A percentile compares a stretch with the other conserved stretches of the same genome.
Conservation (phyloP, 2,888 invertebrate species). For the Chydorus sphaericus region DNA sequence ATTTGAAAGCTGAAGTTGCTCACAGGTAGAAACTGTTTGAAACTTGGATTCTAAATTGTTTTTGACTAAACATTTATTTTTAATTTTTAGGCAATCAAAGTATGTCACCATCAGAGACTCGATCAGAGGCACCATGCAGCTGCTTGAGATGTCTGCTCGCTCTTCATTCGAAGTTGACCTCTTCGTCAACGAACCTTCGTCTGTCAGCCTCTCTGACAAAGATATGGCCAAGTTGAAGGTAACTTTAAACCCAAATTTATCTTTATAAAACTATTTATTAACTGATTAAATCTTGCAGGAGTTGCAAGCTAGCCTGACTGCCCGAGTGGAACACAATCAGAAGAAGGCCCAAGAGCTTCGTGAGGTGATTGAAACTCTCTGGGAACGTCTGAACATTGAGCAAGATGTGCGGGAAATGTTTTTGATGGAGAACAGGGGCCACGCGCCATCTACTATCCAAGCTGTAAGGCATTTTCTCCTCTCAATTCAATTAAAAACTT, state of each 20-base stretch:
- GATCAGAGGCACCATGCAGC: neutral
- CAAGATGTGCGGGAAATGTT: neutral
- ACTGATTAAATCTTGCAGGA: neutral
- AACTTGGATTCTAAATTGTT: neutral
- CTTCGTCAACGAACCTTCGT: neutral
- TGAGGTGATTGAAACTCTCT: neutral
- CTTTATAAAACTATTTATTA: neutral
- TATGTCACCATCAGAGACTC: neutral
- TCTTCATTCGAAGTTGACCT: conserved; percentile 6
- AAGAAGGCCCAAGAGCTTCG: conserved; percentile 1
- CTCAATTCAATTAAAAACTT: neutral
- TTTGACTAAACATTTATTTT: neutral
- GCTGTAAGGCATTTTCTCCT: neutral
- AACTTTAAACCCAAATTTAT: neutral
- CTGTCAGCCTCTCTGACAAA: neutral
- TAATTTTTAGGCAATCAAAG: neutral
- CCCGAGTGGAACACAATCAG: conserved; percentile 15
- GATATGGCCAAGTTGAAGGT: conserved; percentile 9
- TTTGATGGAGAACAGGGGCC: neutral
- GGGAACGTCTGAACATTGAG: conserved; percentile 4
- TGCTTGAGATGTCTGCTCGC: conserved; percentile 2
- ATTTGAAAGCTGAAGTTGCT: neutral
- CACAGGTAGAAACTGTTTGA: neutral
- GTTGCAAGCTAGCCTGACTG: neutral
- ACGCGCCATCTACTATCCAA: neutral